Base-by-base conservation (phyloP, 2,113 vertebrate species). In the Plectropomus leopardus region DNA sequence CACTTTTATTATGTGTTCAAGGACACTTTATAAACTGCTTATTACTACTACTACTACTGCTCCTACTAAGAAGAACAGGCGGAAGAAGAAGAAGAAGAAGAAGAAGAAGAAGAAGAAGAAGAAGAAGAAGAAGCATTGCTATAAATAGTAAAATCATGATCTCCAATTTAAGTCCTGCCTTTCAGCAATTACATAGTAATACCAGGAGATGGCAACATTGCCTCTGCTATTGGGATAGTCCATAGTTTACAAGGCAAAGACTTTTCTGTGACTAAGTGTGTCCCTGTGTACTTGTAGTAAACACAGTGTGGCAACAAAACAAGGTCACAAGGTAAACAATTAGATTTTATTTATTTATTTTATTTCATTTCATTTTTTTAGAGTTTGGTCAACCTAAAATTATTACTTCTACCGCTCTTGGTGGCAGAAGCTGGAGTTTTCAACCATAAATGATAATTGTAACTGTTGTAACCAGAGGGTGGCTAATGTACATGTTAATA, bases 191-290 rank as follows among this genome's bases (percentile, higher is more conserved):
- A 0, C 66, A 70, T 7, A 57, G 55, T 23, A 16, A 17, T 14
- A 6, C 82, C 92, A 92, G 78, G 2, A 89, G 92, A 80, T 86
- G 91, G 66, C 85, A 78, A 16, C 47, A 76, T 86, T 84, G 51
- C 40, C 68, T 42, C 47, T 48, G 23, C 0, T n/a, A 86, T 79
- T 1, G 14, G 5, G 4, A 1, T 59, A n/a, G 16, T 47, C 9
- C 2, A n/a, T n/a, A n/a, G n/a, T n/a, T 58, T 15, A 28, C 14
- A 69, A n/a, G 55, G n/a, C 17, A 65, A 32, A 23, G 17, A 21
- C 13, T 7, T 13, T 4, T 45, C 9, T 72, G 9, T 44, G 5
- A 50, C 21, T 23, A 21, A 8, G 48, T 72, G 21, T 23, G 1
- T 26, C 2, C 40, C 4, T 19, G 36, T 40, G 3, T 8, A 4